Conservation (phyloP, 2,888 invertebrate genomes). For the Theodoxus fluviatilis region DNA sequence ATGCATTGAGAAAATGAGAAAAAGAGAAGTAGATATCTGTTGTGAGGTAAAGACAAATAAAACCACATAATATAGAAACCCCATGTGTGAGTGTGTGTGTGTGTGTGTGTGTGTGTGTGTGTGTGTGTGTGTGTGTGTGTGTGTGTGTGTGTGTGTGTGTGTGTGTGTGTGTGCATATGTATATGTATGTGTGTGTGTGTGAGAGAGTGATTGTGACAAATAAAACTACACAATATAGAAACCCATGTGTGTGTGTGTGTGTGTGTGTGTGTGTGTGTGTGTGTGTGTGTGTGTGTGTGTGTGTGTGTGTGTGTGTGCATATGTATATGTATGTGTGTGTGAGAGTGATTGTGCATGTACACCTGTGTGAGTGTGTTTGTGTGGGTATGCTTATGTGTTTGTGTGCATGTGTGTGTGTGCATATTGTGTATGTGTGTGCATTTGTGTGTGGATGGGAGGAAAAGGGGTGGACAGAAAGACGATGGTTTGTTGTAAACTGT, state of each 20-base stretch:
- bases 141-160: constrained; percentile 30
- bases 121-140: constrained; percentile 29
- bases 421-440: background rate
- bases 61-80: too few species aligned
- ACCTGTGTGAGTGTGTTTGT: constrained; percentile 12
- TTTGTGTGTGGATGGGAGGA: background rate
- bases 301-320: constrained; percentile 24
- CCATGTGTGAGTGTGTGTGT: constrained; percentile 23
- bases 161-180: background rate
- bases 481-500: too few species aligned
- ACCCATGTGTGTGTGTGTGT: constrained; percentile 24
- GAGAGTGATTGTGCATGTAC: background rate
- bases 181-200: background rate
- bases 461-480: too few species aligned
- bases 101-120: constrained; percentile 25
- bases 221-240: background rate
- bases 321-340: constrained; percentile 8
- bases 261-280: constrained; percentile 21
- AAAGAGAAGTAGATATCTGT: too few species aligned
- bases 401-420: constrained; percentile 16
- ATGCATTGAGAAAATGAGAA: too few species aligned
- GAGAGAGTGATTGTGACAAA: constrained; percentile 17
- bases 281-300: constrained; percentile 26
- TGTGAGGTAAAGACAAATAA: too few species aligned
- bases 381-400: too few species aligned